Base-by-base conservation (phyloP, 2,797 vertebrate genomes). In the Chanos chanos region DNA sequence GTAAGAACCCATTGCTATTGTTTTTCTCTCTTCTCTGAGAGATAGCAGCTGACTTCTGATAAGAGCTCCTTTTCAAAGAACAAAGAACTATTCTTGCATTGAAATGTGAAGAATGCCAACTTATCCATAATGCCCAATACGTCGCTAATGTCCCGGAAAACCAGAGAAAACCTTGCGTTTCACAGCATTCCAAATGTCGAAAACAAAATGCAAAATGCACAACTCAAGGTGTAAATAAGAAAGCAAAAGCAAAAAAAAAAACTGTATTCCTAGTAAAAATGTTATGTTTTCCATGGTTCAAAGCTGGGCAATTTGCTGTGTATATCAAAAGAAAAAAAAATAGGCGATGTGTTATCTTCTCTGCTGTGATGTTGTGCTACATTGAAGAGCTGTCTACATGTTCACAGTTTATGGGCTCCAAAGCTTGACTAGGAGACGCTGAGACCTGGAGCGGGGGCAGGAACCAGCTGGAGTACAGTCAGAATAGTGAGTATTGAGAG, bases 401-500 rank as follows among this genome's bases (percentile, higher is more conserved):
- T 75, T 75, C 70, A 76, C 65, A 76, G 64, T 74, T 72, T 37
- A 25, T 12, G 27, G 33, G 30, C 59, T 44, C 48, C 25, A 7
- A 25, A 61, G 49, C 53, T 70, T 64, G 36, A 3, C 28, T 56
- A 45, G 60, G 70, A 53, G 58, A 62, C 66, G 50, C 36, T 21
- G 37, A 30, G 55, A 55, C 52, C 45, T 25, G 31, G 40, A 67
- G 62, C 55, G 63, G 67, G 61, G 19, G 59, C 30, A 33, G 61
- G 41, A 66, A 43, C 45, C 49, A 53, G 61, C 63, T 75, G 77
- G 43, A 53, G 68, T 68, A 21, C 49, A 53, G 61, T 63, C 75
- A 77, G 43, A 53, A 68, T 68, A 21, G 43, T 68, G 33, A 78
- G 66, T 77, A 40, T 50, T 77, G 77, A 53, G n/a, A 75, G 68